Evolutionary conservation across 92 coral and sea anemone genomes (phyloP).

Genomic region (Pocillopora grandis): DNA sequence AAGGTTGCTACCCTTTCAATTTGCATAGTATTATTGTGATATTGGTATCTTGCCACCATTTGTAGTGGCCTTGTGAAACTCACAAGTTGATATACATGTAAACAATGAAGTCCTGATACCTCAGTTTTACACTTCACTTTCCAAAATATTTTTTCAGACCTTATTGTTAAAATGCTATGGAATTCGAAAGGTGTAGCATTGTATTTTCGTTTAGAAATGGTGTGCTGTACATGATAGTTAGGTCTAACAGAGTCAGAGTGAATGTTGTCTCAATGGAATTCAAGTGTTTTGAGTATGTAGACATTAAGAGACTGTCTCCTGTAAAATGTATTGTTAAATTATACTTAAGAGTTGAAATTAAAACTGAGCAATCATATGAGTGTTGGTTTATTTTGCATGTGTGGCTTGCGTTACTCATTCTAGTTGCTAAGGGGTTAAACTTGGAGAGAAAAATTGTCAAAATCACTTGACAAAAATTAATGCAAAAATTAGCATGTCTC

Average conservation of each 20-base stretch:
- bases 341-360: conserved; percentile 34
- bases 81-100: background rate
- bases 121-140: background rate
- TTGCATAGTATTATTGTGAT: conserved; percentile 1
- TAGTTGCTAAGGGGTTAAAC: background rate
- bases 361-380: conserved; percentile 38
- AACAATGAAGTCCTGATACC: background rate
- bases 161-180: background rate
- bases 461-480: too few relatives aligned
- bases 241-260: background rate
- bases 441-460: background rate
- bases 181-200: conserved; percentile 27
- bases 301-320: conserved; percentile 28
- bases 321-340: conserved; percentile 52
- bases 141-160: background rate
- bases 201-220: conserved; percentile 3
- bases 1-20: conserved; percentile 26
- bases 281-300: conserved; percentile 16
- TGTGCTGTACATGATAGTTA: conserved; percentile 29
- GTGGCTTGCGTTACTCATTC: too few relatives aligned
- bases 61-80: background rate
- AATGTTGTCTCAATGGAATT: conserved; percentile 16
- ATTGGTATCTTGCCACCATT: background rate
- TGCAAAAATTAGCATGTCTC: background rate
- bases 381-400: background rate